Conservation (phyloP, 2,888 invertebrate genomes). For the Thymelicus lineola region DNA sequence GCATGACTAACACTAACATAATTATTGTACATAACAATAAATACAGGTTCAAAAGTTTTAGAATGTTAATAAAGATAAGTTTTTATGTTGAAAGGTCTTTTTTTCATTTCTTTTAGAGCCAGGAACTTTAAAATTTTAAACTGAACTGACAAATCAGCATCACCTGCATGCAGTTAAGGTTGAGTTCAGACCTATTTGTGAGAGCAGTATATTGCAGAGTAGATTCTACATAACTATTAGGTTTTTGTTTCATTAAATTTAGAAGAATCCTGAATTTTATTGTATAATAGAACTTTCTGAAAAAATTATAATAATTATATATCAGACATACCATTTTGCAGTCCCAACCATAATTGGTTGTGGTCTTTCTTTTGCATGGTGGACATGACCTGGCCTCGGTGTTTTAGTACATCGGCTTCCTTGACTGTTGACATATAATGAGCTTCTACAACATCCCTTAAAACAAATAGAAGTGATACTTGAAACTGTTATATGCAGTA, state of each 20-base stretch:
- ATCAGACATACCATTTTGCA: constrained; percentile 91
- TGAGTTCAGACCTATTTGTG: no score
- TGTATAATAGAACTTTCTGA: no score
- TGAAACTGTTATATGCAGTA: neutral
- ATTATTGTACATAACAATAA: neutral
- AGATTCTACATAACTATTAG: no score
- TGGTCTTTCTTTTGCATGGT: constrained; percentile 98
- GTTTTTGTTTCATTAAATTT: no score
- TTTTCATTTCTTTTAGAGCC: neutral
- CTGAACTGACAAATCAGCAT: no score
- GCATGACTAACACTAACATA: neutral
- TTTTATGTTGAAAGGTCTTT: neutral
- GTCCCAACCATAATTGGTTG: constrained; percentile 97
- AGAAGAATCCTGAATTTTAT: no score
- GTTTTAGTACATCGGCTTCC: constrained; percentile 99
- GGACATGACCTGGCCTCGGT: constrained; percentile 94
- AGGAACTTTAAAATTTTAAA: no score
- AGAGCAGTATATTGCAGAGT: no score
- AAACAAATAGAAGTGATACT: constrained; percentile 46
- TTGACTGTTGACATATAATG: constrained; percentile 98
- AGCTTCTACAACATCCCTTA: constrained; percentile 95
- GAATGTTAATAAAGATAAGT: constrained; percentile 23
- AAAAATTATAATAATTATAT: no score
- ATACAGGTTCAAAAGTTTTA: neutral
- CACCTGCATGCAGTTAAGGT: no score